Evolutionary conservation across 2,113 vertebrate species (phyloP), one percentile per base, ranked within the genome.

Genomic region (Lasiurus cinereus): DNA sequence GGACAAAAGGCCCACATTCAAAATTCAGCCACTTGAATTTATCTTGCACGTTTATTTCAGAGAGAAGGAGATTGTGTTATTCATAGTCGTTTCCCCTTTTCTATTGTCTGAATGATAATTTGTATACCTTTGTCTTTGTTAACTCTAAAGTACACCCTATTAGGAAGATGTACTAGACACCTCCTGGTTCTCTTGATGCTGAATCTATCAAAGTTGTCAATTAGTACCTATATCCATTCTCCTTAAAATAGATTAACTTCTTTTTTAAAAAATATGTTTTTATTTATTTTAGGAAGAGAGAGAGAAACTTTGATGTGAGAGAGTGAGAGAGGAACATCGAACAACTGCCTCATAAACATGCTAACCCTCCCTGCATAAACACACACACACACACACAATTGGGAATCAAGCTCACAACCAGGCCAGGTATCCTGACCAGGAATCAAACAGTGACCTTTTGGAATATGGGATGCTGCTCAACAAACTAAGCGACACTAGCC

Each of bases 191-290:
- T 80, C 96, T 94, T 91, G 15, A 46, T 79, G 6, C 67, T 52
- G 84, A 93, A 93, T 93, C 89, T 91, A 48, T 94, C 85, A 93
- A 78, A 88, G 21, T 50, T 94, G 36, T 97, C 86, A 19, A 85
- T 83, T 95, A 94, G 84, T 70, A 93, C 13, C 83, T 69, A 91
- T 5, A 84, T 39, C 56, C 70, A 78, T 43, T 93, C 70, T 67
- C n/a, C 59, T 90, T 67, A 92, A 95, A 93, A 89, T 39, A 86
- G 64, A n/a, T 85, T 80, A 39, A 6, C 27, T 74, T 83, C 83
- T 90, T 94, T 59, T 59, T 59, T 50, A 59, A 62, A 59, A 62
- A 24, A 62, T 11, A 27, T 27, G 22, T 62, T 62, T 62, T 27
- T 62, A 27, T 59, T 59, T 59, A 24, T 62, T 62, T 59, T 62